A percentile compares a stretch with the other conserved stretches of the same genome.
Conservation (phyloP, 2,888 invertebrate genomes). For the Phyto melanocephala region DNA sequence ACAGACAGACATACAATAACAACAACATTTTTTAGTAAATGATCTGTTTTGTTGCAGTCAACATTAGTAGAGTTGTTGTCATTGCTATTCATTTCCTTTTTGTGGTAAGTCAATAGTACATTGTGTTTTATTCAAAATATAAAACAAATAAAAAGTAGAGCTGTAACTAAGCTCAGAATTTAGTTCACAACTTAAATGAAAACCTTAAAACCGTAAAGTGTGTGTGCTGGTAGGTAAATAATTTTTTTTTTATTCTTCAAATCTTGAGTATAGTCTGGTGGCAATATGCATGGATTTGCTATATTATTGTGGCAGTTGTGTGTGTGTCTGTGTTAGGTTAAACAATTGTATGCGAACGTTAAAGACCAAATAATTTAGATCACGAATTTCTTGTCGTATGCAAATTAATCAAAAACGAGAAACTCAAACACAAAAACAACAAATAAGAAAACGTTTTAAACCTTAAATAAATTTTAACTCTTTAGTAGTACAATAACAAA, state of each 20-base stretch:
- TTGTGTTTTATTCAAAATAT: constrained; percentile 8
- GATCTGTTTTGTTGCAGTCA: constrained; percentile 49
- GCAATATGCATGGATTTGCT: no score
- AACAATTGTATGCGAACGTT: constrained; percentile 66
- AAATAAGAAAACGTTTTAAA: constrained; percentile 6
- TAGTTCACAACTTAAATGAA: constrained; percentile 62
- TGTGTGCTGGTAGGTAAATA: constrained; percentile 9
- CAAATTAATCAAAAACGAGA: constrained; percentile 79
- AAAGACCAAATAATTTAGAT: constrained; percentile 78
- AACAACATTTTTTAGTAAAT: constrained; percentile 58
- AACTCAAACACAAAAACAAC: constrained; percentile 25
- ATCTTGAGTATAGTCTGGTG: no score
- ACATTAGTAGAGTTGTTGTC: constrained; percentile 2
- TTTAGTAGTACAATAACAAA: constrained; percentile 24
- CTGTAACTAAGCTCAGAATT: constrained; percentile 58
- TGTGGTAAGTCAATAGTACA: background rate
- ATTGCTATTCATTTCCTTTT: constrained; percentile 36
- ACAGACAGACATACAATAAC: background rate
- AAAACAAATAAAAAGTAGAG: no score
- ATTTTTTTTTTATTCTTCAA: background rate
- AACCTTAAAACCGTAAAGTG: constrained; percentile 38
- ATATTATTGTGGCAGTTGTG: constrained; percentile 5
- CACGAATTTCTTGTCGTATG: constrained; percentile 79
- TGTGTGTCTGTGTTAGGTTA: background rate
- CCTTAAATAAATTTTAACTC: constrained; percentile 56